Base-by-base conservation (phyloP, 2,888 invertebrate genomes). In the Lasioglossum calceatum region DNA sequence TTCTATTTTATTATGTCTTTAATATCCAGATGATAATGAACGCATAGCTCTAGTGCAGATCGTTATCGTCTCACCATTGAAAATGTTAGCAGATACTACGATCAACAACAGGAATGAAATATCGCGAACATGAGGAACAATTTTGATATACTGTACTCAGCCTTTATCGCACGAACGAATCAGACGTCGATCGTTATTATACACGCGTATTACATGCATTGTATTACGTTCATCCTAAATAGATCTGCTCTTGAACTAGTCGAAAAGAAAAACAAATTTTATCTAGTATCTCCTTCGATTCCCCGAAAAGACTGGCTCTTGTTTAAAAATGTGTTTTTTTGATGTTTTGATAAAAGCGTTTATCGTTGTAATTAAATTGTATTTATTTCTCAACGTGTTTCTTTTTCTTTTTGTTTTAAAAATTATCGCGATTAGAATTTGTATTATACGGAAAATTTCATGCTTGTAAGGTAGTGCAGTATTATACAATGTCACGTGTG, bases 211-310 rank as follows among this genome's bases (percentile, higher is more conserved):
- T 70, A 70, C 23, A 39, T 70, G 39, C 23, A 39, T 47, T 39
- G 70, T 70, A 36, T 74, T 73, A 73, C 50, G 76, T 80, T 85
- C 85, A 85, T 73, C 39, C 39, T 61, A 58, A 85, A 85, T 85
- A 85, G 85, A 85, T 85, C 85, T 85, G 85, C 39, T 80, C 67
- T 80, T 80, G 58, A 79, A 85, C 85, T 85, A 85, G 85, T 85
- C 85, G 86, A 85, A 67, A 81, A 58, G 72, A 79, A 67, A 76
- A 79, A 47, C 54, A 75, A 54, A 10, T 85, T 85, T 58, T 80
- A 85, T 77, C 27, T 85, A 85, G 27, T 75, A 79, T 75, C 71
- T 64, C 73, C 77, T 44, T 75, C 72, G 64, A 80, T 85, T 58
- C 42, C 64, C 19, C 23, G 47, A 85, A 85, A 85, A 85, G 85